Conservation (phyloP, 2,797 vertebrate species). For the Nyctibius grandis region DNA sequence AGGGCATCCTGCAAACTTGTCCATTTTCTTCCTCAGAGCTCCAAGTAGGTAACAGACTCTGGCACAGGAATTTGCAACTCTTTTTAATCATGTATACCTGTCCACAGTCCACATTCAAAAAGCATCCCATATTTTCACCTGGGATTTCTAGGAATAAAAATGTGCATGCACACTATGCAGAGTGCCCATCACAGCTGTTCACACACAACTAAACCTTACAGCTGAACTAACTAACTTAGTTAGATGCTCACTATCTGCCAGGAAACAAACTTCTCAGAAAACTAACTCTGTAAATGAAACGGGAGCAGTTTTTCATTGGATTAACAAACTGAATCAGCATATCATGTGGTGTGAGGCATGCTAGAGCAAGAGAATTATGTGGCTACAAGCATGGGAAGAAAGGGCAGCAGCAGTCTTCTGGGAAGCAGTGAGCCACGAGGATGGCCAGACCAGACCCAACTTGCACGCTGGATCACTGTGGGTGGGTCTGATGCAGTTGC, state of each 20-base stretch:
- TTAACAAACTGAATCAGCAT: background rate
- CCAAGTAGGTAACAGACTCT: background rate
- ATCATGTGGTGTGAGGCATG: background rate
- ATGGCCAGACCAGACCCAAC: background rate
- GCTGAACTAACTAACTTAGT: background rate
- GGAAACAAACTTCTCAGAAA: background rate
- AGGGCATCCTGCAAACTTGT: background rate
- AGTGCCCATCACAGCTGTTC: background rate
- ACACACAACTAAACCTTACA: background rate
- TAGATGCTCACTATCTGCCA: background rate
- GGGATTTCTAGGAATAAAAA: background rate
- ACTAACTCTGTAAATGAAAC: background rate
- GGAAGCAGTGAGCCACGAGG: background rate
- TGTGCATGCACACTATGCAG: too few relatives aligned
- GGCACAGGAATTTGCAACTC: background rate
- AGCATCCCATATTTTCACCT: background rate
- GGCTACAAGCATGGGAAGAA: background rate
- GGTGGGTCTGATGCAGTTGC: background rate
- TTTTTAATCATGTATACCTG: background rate
- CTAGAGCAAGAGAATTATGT: background rate
- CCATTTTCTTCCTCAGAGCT: background rate
- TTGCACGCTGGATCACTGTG: accelerated
- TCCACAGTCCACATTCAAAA: background rate
- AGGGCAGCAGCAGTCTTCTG: background rate
- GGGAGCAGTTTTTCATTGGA: background rate